Base-by-base conservation (phyloP, 2,797 vertebrate genomes). In the Rhinogobio ventralis region DNA sequence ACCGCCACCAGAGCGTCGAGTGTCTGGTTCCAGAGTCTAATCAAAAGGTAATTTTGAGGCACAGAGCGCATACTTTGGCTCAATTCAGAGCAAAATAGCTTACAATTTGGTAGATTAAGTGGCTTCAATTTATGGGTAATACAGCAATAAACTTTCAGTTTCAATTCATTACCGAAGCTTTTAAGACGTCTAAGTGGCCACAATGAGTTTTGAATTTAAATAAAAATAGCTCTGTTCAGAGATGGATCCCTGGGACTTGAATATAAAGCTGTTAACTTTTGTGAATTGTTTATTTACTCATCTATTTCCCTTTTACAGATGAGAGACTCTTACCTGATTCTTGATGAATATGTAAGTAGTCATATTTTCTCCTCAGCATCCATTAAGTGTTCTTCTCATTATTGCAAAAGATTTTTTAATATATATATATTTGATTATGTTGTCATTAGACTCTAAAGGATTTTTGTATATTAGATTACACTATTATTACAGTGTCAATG, bases 311-410 rank as follows among this genome's bases (percentile, higher is more conserved):
- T 72, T 69, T 86, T 39, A 92, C 94, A 99, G 98, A 99, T 99
- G 98, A 97, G 96, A 90, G 97, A 99, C 90, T 99, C 97, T 42
- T 99, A 99, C 87, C 94, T 99, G 81, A 97, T 99, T 92, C 93
- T 99, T 92, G 98, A 99, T 93, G 98, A 99, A 96, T 99, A 98
- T 39, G 98, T 99, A 95, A 97, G 98, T 96, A 20, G 25, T 45
- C 73, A 78, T 57, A 66, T 20, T 79, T 62, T 88, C 62, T 76
- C 23, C 23, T 66, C 20, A 20, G 66, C 55, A 49, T 71, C 14
- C 28, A 39, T 79, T 66, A 77, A 33, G 11, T 57, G 28, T 46
- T 77, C 49, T 68, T 69, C 17, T 84, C 19, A 67, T 67, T 83
- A 23, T 30, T 7, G 49, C 51, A 17, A 73, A 49, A 1, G 7